A percentile compares a stretch with the other conserved stretches of the same genome.
These are phyloP conservation scores for Distichodus sexfasciatus DNA, from an alignment of 2,797 vertebrate genomes.

Conservation along the genomic window DNA sequence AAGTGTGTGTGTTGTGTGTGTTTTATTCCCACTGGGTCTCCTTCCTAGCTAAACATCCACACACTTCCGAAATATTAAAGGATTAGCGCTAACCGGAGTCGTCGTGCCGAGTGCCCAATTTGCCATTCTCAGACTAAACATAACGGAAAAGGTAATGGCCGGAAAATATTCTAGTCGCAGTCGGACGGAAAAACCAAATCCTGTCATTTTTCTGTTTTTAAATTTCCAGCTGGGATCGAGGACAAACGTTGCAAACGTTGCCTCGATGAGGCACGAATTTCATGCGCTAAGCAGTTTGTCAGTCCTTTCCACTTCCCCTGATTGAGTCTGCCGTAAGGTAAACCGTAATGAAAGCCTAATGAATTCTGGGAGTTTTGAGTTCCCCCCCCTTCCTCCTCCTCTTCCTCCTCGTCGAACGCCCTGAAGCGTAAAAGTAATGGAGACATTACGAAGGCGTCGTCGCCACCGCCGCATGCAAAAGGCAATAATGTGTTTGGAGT, in stretches of 20 bases:
- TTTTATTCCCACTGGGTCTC: neutral
- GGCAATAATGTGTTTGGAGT: conserved; percentile 40
- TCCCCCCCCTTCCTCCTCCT: no score
- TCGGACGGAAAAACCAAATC: neutral
- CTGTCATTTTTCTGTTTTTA: no score
- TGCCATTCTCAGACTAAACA: neutral
- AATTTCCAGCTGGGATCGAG: conserved; percentile 25
- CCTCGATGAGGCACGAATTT: conserved; percentile 20
- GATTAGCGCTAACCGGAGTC: neutral
- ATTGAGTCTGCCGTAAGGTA: conserved; percentile 16
- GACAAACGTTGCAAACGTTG: conserved; percentile 10
- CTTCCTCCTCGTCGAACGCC: conserved; percentile 23
- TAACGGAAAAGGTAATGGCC: neutral
- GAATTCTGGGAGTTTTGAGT: conserved; percentile 47
- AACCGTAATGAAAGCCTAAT: conserved; percentile 50
- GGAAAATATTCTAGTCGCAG: neutral
- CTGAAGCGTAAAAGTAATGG: conserved; percentile 33
- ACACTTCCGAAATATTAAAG: neutral
- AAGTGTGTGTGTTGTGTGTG: neutral
- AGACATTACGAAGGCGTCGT: conserved; percentile 42
- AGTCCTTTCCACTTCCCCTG: conserved; percentile 37
- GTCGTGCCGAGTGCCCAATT: neutral
- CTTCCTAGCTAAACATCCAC: no score
- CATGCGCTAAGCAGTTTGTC: conserved; percentile 33
- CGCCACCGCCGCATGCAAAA: conserved; percentile 22